A percentile compares a stretch with the other conserved stretches of the same genome.
phyloP scores from a whole-genome alignment of 1,140 invertebrate genomes.

The Macrotrachela quadricornifera region DNA sequence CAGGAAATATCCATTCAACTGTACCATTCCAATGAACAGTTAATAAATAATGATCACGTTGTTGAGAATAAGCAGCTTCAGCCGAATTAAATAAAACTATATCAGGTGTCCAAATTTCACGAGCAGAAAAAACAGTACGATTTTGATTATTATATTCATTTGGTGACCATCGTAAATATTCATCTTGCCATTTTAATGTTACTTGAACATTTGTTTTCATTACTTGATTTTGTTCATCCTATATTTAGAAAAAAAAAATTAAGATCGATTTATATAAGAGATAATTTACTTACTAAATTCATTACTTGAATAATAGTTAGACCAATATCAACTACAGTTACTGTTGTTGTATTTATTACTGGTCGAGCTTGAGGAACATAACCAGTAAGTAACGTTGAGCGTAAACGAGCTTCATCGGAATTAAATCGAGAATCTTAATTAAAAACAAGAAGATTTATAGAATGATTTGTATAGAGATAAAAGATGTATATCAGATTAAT shows the following conservation, averaged over 20 bases:
- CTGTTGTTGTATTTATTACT: background rate
- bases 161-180: constrained; percentile 20
- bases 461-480: too few species aligned
- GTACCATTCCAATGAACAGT: constrained; percentile 6
- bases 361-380: constrained; percentile 2
- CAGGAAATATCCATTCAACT: constrained; percentile 3
- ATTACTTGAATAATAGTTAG: constrained; percentile 8
- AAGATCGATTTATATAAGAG: background rate
- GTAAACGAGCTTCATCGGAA: constrained; percentile 2
- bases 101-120: constrained; percentile 8
- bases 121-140: constrained; percentile 2
- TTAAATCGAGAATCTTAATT: background rate
- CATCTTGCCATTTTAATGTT: constrained; percentile 19
- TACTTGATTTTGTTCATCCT: background rate
- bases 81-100: constrained; percentile 9
- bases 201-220: background rate
- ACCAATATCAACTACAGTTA: constrained; percentile 1
- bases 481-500: too few species aligned
- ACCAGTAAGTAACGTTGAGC: background rate
- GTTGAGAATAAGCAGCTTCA: constrained; percentile 6
- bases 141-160: constrained; percentile 6
- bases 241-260: background rate
- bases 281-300: background rate
- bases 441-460: too few species aligned
- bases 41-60: constrained; percentile 6